These are phyloP conservation scores for Drosophila setosimentum DNA, from an alignment of 2,888 invertebrate species.

Conservation along the genomic window DNA sequence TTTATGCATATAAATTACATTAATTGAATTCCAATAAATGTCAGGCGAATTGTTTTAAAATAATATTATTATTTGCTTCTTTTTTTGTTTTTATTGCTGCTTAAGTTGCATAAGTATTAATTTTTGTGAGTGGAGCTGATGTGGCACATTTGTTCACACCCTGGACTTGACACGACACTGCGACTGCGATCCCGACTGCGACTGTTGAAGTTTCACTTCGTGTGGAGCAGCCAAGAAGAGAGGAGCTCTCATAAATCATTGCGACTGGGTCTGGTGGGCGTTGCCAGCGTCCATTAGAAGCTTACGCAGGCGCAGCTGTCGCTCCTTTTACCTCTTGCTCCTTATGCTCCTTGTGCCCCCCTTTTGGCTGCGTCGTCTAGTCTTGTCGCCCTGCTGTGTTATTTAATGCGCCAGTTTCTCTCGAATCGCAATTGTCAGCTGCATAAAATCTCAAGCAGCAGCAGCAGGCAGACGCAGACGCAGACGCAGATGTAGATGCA, in stretches of 20 bases:
- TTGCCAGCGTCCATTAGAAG: constrained; percentile 78
- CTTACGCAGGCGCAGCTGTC: constrained; percentile 55
- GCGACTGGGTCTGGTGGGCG: constrained; percentile 66
- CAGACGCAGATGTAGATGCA: too few species aligned
- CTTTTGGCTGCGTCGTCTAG: background rate
- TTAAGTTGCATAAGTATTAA: background rate
- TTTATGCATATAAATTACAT: fast-evolving
- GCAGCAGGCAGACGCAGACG: too few species aligned
- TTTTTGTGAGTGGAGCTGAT: constrained; percentile 12
- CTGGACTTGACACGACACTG: constrained; percentile 39
- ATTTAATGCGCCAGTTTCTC: constrained; percentile 42
- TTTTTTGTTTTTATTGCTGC: background rate
- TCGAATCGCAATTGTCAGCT: constrained; percentile 66
- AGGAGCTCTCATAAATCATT: constrained; percentile 73
- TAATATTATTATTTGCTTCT: background rate
- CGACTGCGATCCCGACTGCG: background rate
- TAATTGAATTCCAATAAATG: background rate
- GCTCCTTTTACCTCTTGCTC: background rate
- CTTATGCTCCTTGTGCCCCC: background rate
- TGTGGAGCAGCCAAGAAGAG: constrained; percentile 36
- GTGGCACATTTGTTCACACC: constrained; percentile 70
- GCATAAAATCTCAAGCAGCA: constrained; percentile 45
- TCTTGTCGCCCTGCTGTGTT: constrained; percentile 1
- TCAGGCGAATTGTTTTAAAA: background rate
- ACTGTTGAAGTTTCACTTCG: constrained; percentile 46